A percentile compares a stretch with the other conserved stretches of the same genome.
Evolutionary conservation across 1,140 invertebrate genomes (phyloP).

Genomic region (Patella vulgata): DNA sequence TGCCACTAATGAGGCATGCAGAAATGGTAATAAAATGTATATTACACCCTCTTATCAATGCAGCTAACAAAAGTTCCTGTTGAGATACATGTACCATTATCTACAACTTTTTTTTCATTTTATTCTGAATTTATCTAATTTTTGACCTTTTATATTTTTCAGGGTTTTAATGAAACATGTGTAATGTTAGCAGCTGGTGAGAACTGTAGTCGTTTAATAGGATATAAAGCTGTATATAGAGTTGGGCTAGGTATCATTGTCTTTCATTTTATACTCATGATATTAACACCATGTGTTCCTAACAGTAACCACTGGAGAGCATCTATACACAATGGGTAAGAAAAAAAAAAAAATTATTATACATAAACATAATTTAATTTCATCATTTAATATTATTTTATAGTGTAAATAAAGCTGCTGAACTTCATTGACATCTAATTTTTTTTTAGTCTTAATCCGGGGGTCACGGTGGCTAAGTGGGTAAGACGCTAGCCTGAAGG

Average conservation of each 20-base stretch:
- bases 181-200: slow-evolving; percentile 59
- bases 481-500: no score
- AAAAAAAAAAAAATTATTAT: not conserved
- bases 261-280: slow-evolving; percentile 62
- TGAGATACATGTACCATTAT: no score
- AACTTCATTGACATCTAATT: no score
- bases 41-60: no score
- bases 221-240: slow-evolving; percentile 69
- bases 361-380: no score
- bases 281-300: slow-evolving; percentile 62
- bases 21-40: no score
- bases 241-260: slow-evolving; percentile 65
- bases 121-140: slow-evolving; percentile 8
- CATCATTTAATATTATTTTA: no score
- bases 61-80: no score
- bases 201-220: slow-evolving; percentile 64
- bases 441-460: not conserved
- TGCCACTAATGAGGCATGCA: no score
- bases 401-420: no score
- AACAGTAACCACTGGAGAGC: slow-evolving; percentile 65
- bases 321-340: slow-evolving; percentile 66
- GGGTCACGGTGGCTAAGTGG: no score
- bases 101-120: no score
- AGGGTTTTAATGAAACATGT: slow-evolving; percentile 65
- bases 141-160: slow-evolving; percentile 56